phyloP scores from a whole-genome alignment of 2,888 invertebrate genomes.

The Augochlorella aurata region DNA sequence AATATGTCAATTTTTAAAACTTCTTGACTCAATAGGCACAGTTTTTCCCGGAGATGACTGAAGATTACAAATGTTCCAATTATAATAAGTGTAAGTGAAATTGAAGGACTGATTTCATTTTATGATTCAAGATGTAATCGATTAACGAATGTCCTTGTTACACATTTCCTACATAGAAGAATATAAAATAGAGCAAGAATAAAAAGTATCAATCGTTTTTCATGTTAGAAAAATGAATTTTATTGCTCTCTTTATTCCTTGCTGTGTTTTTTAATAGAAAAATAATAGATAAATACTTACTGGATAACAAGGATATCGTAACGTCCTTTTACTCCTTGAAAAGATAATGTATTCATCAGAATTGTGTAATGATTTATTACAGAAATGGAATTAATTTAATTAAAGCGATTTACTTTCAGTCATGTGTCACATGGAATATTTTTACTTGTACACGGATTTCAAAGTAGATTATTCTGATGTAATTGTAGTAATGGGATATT shows the following conservation, averaged over 20 bases:
- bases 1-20: conserved; percentile 20
- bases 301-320: conserved; percentile 3
- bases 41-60: conserved; percentile 42
- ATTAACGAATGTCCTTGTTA: conserved; percentile 48
- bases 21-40: conserved; percentile 17
- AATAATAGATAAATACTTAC: conserved; percentile 41
- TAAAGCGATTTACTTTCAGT: conserved; percentile 48
- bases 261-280: conserved; percentile 41
- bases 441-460: conserved; percentile 42
- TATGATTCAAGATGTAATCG: conserved; percentile 39
- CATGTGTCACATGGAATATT: conserved; percentile 53
- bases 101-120: conserved; percentile 41
- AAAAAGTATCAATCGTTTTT: conserved; percentile 21
- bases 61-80: conserved; percentile 49
- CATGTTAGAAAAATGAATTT: conserved; percentile 23
- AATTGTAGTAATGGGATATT: conserved; percentile 65
- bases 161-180: conserved; percentile 37
- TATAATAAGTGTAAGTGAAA: conserved; percentile 40
- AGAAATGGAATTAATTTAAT: conserved; percentile 42
- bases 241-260: conserved; percentile 44
- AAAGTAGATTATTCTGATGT: conserved; percentile 51
- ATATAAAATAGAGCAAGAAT: conserved; percentile 44
- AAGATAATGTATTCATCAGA: conserved; percentile 26
- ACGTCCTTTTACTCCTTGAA: conserved; percentile 11
- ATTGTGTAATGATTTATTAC: conserved; percentile 20